Evolutionary conservation across 2,113 vertebrate genomes (phyloP).

Genomic region (Centropus bengalensis): DNA sequence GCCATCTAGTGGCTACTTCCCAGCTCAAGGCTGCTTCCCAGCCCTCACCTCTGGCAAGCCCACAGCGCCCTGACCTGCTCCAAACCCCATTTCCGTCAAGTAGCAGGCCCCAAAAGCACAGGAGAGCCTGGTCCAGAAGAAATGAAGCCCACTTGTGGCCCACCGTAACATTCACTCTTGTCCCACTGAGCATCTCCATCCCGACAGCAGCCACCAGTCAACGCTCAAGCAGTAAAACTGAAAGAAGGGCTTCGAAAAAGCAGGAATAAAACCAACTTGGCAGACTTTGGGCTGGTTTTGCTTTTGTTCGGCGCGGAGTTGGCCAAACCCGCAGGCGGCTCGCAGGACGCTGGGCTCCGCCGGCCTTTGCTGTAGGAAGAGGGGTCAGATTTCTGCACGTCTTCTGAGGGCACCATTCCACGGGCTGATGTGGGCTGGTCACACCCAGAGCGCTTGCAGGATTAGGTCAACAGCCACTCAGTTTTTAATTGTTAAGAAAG

Average conservation of each 20-base stretch:
- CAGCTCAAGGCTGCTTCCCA: no score
- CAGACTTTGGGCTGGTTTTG: background rate
- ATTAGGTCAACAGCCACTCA: constrained; percentile 57
- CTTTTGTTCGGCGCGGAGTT: background rate
- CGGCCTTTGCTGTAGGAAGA: background rate
- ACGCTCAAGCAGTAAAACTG: background rate
- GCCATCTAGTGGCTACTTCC: background rate
- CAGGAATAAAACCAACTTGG: background rate
- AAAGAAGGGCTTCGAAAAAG: background rate
- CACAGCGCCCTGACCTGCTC: background rate
- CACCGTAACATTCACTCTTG: background rate
- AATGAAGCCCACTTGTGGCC: background rate
- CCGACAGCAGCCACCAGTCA: background rate
- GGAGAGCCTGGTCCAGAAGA: background rate
- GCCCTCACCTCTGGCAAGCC: background rate
- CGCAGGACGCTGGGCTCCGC: background rate
- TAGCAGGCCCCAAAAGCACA: background rate
- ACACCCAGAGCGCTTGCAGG: constrained; percentile 47
- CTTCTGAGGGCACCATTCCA: constrained; percentile 60
- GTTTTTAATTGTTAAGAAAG: constrained; percentile 44
- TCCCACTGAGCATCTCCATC: background rate
- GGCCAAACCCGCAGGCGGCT: background rate
- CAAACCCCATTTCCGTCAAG: background rate
- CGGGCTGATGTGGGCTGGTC: constrained; percentile 43
- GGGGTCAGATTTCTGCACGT: constrained; percentile 8